Conservation (phyloP, 2,113 vertebrate genomes). For the Petrocephalus microphthalmus region DNA sequence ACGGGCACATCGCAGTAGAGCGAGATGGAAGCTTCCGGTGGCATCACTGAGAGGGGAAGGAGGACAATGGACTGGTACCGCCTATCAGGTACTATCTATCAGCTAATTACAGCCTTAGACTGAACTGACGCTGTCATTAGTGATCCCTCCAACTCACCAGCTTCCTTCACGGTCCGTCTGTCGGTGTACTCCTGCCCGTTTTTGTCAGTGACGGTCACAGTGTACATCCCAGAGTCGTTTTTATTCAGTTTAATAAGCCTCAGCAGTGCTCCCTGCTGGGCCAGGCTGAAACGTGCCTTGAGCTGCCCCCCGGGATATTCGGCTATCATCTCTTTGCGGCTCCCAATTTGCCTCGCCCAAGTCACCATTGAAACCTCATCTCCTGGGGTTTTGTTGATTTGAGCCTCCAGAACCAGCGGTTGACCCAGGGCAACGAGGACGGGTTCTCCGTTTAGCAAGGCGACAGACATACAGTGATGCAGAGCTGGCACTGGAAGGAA, state of each 20-base stretch:
- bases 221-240: constrained; percentile 26
- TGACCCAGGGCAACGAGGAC: constrained; percentile 11
- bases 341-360: constrained; percentile 5
- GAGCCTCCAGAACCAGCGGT: constrained; percentile 23
- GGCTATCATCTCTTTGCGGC: background rate
- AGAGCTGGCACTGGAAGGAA: background rate
- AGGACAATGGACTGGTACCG: too few relatives aligned
- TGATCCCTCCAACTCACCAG: constrained; percentile 13
- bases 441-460: background rate
- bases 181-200: constrained; percentile 8
- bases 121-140: background rate
- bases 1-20: constrained; percentile 23
- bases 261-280: background rate
- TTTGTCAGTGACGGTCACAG: background rate
- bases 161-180: background rate
- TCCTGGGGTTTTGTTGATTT: background rate
- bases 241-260: background rate
- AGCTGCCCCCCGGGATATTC: background rate
- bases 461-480: constrained; percentile 6
- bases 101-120: background rate
- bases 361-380: constrained; percentile 6
- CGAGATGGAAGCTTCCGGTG: constrained; percentile 6
- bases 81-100: too few relatives aligned
- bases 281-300: background rate
- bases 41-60: constrained; percentile 10